Percentiles rank a stretch among this genome's conserved stretches.
Conservation (phyloP, 2,113 vertebrate genomes). For the Probosciger aterrimus region DNA sequence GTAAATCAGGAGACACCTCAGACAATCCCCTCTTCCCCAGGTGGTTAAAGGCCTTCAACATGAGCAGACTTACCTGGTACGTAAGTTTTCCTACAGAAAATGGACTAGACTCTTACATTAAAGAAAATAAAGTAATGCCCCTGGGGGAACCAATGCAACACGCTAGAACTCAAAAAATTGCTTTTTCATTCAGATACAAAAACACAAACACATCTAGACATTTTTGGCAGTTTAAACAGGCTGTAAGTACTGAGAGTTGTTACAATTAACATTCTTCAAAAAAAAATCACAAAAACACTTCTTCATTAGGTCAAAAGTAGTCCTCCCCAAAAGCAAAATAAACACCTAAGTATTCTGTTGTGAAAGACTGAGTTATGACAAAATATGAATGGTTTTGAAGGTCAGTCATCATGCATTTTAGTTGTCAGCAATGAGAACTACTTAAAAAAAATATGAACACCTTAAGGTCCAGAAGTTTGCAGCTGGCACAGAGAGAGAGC, state of each 20-base stretch:
- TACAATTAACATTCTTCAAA: not conserved
- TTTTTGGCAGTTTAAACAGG: not conserved
- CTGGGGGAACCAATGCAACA: not conserved
- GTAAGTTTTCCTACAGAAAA: not conserved
- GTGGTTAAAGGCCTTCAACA: not conserved
- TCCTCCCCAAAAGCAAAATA: not conserved
- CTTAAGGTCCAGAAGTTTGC: not conserved
- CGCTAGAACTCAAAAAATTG: not conserved
- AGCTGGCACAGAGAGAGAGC: not conserved
- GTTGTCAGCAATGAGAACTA: not conserved
- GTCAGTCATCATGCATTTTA: not conserved
- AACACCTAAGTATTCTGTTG: not conserved
- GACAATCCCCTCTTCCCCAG: not conserved
- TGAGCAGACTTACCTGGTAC: not conserved
- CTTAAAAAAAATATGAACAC: not conserved
- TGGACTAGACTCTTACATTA: not conserved
- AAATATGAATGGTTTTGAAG: not conserved
- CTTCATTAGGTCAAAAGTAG: not conserved
- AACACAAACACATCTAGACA: not conserved
- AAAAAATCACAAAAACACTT: not conserved
- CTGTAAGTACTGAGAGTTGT: not conserved
- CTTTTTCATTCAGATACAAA: not conserved
- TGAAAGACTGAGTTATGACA: not conserved
- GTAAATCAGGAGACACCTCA: not conserved
- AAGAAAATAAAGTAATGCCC: not conserved